These are phyloP conservation scores for Marmota monax DNA, from an alignment of 2,113 vertebrate genomes.

Conservation along the genomic window DNA sequence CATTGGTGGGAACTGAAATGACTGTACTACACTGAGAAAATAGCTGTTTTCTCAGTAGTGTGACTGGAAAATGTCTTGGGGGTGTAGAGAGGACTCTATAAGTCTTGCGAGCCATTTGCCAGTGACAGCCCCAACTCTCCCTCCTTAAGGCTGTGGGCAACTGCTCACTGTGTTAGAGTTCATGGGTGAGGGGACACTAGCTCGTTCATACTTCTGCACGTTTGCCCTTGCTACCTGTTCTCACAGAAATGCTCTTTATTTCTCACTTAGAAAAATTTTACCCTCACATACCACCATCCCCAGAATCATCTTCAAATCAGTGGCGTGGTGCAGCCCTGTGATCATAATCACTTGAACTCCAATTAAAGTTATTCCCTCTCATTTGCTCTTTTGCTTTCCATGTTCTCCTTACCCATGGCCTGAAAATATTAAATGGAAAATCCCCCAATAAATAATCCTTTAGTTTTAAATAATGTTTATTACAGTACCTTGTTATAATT, in stretches of 20 bases:
- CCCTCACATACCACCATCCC: neutral
- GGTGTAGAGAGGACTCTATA: neutral
- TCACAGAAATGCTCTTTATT: neutral
- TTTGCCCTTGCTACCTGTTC: fast-evolving
- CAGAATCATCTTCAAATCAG: neutral
- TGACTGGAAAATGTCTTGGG: neutral
- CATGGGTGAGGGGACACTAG: no score
- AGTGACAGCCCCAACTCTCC: fast-evolving
- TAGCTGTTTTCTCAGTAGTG: no score
- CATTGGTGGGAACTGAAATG: neutral
- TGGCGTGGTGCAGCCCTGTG: no score
- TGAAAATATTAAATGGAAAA: neutral
- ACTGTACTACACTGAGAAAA: no score
- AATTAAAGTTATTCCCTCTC: no score
- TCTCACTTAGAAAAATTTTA: neutral
- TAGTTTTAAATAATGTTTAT: neutral
- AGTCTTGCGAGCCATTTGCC: fast-evolving
- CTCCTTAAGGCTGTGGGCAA: neutral
- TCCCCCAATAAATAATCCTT: neutral
- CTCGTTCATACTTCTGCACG: neutral
- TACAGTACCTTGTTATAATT: neutral
- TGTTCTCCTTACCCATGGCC: no score
- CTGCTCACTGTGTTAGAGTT: neutral
- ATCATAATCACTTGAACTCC: no score
- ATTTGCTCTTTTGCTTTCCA: neutral